Conservation (phyloP, 2,888 invertebrate genomes). For the Synergus umbraculus region DNA sequence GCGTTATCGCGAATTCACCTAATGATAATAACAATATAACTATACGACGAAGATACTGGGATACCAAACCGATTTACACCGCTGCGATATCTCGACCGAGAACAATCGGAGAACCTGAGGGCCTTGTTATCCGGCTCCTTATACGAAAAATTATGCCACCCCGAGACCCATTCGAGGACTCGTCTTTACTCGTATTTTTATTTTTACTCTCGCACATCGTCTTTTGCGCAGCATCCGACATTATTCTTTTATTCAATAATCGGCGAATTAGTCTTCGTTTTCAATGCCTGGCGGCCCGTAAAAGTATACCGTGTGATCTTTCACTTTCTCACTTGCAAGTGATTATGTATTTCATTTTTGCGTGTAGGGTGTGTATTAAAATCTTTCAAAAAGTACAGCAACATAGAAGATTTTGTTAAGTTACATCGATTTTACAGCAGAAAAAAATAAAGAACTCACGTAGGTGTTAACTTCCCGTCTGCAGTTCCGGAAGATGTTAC, state of each 20-base stretch:
- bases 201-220: constrained; percentile 19
- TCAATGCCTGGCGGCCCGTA: constrained; percentile 19
- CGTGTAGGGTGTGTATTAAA: not conserved
- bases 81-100: constrained; percentile 29
- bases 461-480: not conserved
- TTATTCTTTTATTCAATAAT: constrained; percentile 41
- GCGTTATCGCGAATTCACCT: constrained; percentile 52
- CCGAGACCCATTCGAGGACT: constrained; percentile 9
- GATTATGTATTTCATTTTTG: too few relatives aligned
- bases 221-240: constrained; percentile 25
- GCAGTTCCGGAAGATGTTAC: not conserved
- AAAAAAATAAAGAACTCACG: not conserved
- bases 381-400: not conserved
- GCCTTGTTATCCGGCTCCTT: constrained; percentile 37
- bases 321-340: constrained; percentile 20
- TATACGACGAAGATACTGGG: constrained; percentile 35
- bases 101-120: constrained; percentile 38
- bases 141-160: constrained; percentile 37
- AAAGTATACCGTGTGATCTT: constrained; percentile 23
- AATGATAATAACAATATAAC: constrained; percentile 55
- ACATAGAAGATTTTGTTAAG: too few relatives aligned
- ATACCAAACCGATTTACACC: constrained; percentile 23
- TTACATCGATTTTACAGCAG: not conserved
- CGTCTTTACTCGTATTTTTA: not conserved
- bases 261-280: constrained; percentile 36